A percentile compares a stretch with the other conserved stretches of the same genome.
Evolutionary conservation across 2,888 invertebrate genomes (phyloP).

Genomic region (Tenthredo distinguenda): DNA sequence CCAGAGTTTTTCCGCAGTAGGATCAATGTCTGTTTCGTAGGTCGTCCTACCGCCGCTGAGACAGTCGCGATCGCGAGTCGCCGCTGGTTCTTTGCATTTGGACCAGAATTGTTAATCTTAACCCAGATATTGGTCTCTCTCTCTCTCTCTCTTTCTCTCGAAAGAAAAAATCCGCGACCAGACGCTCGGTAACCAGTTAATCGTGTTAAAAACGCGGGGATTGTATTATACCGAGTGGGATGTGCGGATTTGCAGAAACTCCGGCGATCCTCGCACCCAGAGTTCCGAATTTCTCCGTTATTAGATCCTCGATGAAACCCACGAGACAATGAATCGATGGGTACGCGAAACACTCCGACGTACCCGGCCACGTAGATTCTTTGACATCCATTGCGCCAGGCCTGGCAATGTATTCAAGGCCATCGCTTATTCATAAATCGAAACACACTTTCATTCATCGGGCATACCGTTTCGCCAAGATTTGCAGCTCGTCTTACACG

Average conservation of each 20-base stretch:
- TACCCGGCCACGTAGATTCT: background rate
- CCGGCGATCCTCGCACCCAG: background rate
- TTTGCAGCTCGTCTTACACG: background rate
- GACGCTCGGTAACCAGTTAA: background rate
- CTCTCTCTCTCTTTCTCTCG: background rate
- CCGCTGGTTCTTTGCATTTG: constrained; percentile 23
- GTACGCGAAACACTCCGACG: background rate
- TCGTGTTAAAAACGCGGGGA: background rate
- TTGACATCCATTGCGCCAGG: constrained; percentile 60
- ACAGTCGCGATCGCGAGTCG: background rate
- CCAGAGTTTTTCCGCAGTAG: background rate
- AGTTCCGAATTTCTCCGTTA: background rate
- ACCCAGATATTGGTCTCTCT: constrained; percentile 4
- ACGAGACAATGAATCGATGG: background rate
- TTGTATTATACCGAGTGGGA: background rate
- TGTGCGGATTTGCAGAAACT: background rate
- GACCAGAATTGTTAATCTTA: background rate
- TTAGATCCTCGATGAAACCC: background rate
- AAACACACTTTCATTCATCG: constrained; percentile 64
- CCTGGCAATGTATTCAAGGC: constrained; percentile 65
- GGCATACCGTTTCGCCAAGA: background rate
- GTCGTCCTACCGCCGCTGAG: background rate
- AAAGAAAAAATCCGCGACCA: background rate
- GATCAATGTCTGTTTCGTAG: constrained; percentile 4
- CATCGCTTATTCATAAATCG: constrained; percentile 65